These are phyloP conservation scores for Trissolcus brochymenae DNA, from an alignment of 2,888 invertebrate species.

Conservation along the genomic window DNA sequence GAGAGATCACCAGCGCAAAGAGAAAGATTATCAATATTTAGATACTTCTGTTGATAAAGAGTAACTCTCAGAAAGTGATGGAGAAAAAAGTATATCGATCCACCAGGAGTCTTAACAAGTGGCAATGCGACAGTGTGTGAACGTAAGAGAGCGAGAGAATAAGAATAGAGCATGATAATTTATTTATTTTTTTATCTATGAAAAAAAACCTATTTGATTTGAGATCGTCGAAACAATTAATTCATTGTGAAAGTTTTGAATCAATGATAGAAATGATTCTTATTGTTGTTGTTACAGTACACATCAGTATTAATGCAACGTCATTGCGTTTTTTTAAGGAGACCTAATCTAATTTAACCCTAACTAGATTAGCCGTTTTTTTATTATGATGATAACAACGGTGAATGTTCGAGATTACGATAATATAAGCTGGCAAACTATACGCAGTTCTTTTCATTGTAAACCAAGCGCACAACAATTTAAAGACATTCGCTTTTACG, in stretches of 20 bases:
- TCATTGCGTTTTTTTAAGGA: constrained; percentile 49
- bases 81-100: constrained; percentile 13
- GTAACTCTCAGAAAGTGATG: constrained; percentile 18
- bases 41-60: not conserved
- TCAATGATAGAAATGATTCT: constrained; percentile 27
- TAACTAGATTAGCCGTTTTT: constrained; percentile 46
- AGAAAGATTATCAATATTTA: constrained; percentile 4
- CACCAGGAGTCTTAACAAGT: constrained; percentile 31
- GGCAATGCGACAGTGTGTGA: constrained; percentile 12
- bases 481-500: constrained; percentile 25
- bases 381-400: constrained; percentile 39
- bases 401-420: constrained; percentile 45
- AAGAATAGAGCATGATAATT: constrained; percentile 37
- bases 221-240: constrained; percentile 11
- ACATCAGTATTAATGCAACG: constrained; percentile 55
- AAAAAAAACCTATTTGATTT: constrained; percentile 21
- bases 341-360: constrained; percentile 48
- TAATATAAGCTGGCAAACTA: constrained; percentile 39
- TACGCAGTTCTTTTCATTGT: constrained; percentile 5
- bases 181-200: constrained; percentile 37
- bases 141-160: constrained; percentile 21
- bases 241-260: constrained; percentile 20
- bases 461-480: constrained; percentile 38
- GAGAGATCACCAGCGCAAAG: not conserved
- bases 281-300: constrained; percentile 48